These are phyloP conservation scores for Bubo blakistoni DNA, from an alignment of 2,113 vertebrate genomes.

Conservation along the genomic window DNA sequence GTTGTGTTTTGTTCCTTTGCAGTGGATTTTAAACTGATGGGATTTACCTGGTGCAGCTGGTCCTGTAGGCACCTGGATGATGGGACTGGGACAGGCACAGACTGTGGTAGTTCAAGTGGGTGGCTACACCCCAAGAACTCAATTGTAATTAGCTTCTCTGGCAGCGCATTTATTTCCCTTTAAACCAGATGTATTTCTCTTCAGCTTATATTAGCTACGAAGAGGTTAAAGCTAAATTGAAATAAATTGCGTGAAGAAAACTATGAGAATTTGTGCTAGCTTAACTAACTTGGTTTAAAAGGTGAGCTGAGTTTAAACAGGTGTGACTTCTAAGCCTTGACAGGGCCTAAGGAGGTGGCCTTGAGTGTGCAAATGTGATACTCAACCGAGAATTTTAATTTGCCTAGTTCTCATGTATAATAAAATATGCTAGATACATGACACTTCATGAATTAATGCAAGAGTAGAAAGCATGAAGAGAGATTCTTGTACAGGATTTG, in stretches of 20 bases:
- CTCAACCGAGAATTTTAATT: background rate
- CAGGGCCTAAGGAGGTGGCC: background rate
- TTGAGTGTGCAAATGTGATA: background rate
- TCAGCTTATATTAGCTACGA: background rate
- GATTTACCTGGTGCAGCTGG: background rate
- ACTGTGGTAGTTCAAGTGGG: background rate
- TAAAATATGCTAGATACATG: constrained; percentile 7
- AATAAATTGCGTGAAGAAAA: background rate
- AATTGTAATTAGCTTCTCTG: background rate
- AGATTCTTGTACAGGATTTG: background rate
- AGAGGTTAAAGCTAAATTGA: background rate
- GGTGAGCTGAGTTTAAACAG: background rate
- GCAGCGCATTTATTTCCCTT: background rate
- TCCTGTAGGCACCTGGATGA: background rate
- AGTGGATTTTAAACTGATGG: background rate
- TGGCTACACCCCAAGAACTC: background rate
- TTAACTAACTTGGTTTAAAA: background rate
- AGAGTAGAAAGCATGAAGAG: background rate
- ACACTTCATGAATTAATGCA: constrained; percentile 63
- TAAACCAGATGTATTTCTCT: background rate
- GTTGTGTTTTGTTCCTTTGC: background rate
- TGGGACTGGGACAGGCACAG: background rate
- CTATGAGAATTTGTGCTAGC: background rate
- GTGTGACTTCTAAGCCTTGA: background rate
- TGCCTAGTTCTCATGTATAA: constrained; percentile 22